Evolutionary conservation across 2,888 invertebrate species (phyloP).

Genomic region (Oligia strigilis): DNA sequence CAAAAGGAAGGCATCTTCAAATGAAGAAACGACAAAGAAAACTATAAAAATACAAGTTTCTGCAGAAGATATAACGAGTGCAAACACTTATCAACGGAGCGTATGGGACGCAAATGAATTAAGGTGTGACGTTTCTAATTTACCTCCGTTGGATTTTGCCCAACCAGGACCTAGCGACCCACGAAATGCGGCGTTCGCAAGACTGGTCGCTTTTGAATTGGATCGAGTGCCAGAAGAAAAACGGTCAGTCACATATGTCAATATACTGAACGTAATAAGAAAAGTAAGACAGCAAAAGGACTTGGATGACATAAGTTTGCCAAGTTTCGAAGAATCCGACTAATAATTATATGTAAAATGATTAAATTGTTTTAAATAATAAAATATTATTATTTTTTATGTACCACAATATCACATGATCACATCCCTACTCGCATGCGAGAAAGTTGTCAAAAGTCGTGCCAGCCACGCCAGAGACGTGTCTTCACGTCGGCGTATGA

Average conservation of each 20-base stretch:
- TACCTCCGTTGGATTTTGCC: slow-evolving; percentile 20
- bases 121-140: slow-evolving; percentile 19
- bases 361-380: slow-evolving; percentile 1
- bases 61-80: slow-evolving; percentile 30
- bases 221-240: slow-evolving; percentile 39
- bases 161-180: slow-evolving; percentile 39
- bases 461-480: slow-evolving; percentile 7
- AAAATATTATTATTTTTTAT: not conserved
- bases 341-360: slow-evolving; percentile 2
- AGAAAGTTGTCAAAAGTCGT: slow-evolving; percentile 8
- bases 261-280: slow-evolving; percentile 37
- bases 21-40: slow-evolving; percentile 23
- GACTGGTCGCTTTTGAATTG: slow-evolving; percentile 36
- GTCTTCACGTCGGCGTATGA: slow-evolving; percentile 7
- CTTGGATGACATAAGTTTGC: slow-evolving; percentile 7
- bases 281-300: slow-evolving; percentile 30
- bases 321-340: not conserved
- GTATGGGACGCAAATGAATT: slow-evolving; percentile 30
- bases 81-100: slow-evolving; percentile 27
- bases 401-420: not conserved
- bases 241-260: slow-evolving; percentile 33
- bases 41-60: slow-evolving; percentile 28
- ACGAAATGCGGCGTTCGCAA: slow-evolving; percentile 40
- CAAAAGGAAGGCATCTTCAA: slow-evolving; percentile 33
- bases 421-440: slow-evolving; percentile 11